phyloP scores from a whole-genome alignment of 2,888 invertebrate genomes.

The Synanthedon tipuliformis region DNA sequence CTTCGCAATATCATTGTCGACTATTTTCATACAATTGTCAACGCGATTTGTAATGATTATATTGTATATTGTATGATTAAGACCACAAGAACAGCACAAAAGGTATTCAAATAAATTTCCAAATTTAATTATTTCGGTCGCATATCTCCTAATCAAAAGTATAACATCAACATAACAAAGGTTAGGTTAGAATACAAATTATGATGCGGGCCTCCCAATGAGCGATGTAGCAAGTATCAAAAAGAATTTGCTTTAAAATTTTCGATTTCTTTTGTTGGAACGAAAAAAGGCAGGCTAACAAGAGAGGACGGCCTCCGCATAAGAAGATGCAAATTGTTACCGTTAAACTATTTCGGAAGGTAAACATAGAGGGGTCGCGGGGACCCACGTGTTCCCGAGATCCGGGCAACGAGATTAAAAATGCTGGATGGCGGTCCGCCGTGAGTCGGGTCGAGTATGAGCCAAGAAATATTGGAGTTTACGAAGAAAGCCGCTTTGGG shows the following conservation, averaged over 20 bases:
- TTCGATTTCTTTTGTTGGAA: conserved; percentile 19
- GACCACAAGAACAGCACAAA: no score
- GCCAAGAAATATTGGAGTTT: conserved; percentile 64
- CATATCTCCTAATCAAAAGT: background rate
- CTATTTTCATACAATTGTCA: background rate
- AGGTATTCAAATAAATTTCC: background rate
- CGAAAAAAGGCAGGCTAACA: conserved; percentile 53
- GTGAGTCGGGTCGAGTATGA: conserved; percentile 41
- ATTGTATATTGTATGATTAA: no score
- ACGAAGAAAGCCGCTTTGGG: conserved; percentile 64
- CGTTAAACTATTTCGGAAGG: conserved; percentile 70
- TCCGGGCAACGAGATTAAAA: conserved; percentile 66
- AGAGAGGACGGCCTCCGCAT: conserved; percentile 61
- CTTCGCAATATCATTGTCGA: background rate
- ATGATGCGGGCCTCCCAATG: no score
- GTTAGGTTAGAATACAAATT: no score
- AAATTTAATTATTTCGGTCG: background rate
- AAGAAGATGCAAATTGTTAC: conserved; percentile 69
- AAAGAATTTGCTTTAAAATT: conserved; percentile 4
- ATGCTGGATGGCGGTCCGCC: conserved; percentile 61
- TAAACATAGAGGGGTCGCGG: conserved; percentile 57
- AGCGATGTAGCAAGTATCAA: background rate
- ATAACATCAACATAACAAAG: no score
- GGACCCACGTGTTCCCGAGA: conserved; percentile 57
- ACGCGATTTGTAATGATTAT: background rate